Conservation (phyloP, 2,797 vertebrate species). For the Dallia pectoralis region DNA sequence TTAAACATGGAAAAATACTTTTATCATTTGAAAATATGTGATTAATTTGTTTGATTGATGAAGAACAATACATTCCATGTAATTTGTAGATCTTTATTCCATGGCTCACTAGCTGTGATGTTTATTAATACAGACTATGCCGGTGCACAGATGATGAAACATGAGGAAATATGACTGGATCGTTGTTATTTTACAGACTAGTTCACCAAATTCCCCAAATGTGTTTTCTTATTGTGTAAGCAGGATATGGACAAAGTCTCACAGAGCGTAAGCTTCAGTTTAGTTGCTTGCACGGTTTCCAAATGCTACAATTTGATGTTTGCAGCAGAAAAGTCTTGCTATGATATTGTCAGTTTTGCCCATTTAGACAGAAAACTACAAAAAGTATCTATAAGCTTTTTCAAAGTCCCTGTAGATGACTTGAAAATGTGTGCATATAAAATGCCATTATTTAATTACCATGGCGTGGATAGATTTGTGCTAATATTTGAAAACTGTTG, state of each 20-base stretch:
- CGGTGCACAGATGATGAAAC: background rate
- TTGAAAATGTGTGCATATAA: no score
- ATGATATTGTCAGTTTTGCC: no score
- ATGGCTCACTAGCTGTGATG: background rate
- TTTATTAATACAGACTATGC: background rate
- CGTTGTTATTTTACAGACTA: background rate
- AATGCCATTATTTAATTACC: background rate
- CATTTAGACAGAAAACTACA: no score
- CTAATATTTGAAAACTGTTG: background rate
- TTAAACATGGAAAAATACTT: no score
- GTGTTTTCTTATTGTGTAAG: background rate
- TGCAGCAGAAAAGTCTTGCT: no score
- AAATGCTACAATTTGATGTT: no score
- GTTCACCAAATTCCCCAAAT: background rate
- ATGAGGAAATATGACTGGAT: background rate
- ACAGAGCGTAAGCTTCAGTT: no score
- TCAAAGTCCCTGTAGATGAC: no score
- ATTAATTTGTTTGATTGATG: no score
- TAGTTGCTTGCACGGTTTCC: slow-evolving; percentile 14
- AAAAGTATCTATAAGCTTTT: no score
- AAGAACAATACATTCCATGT: no score
- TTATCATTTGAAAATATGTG: no score
- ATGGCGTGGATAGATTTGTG: slow-evolving; percentile 34
- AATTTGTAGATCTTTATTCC: background rate
- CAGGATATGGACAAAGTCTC: background rate